phyloP scores from a whole-genome alignment of 2,797 vertebrate species.

The Diglossa cyanea region DNA sequence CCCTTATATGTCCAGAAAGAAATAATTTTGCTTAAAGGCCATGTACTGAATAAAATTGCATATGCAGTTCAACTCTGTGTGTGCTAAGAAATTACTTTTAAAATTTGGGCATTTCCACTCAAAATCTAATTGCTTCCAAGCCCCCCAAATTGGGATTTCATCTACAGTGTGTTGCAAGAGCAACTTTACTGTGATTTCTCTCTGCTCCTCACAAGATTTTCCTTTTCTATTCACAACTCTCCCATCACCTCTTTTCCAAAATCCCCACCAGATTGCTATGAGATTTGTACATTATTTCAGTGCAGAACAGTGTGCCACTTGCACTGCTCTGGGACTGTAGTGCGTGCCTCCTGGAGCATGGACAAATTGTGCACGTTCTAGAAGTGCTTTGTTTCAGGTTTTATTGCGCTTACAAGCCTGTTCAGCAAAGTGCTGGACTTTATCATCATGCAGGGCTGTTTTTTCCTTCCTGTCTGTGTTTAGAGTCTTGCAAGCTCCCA shows the following conservation, averaged over 20 bases:
- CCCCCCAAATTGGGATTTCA: not conserved
- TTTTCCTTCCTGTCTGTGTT: not conserved
- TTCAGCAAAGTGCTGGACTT: constrained; percentile 42
- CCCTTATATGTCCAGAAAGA: constrained; percentile 29
- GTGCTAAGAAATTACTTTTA: not conserved
- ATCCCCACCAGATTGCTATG: not conserved
- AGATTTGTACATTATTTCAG: not conserved
- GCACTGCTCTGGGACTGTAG: not conserved
- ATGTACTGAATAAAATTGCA: constrained; percentile 18
- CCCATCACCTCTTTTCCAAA: not conserved
- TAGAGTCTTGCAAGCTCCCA: not conserved
- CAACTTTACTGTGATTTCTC: not conserved
- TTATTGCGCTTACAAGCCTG: not conserved
- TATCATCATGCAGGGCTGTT: not conserved
- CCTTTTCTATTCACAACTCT: not conserved
- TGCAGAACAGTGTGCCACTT: not conserved
- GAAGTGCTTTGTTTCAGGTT: constrained; percentile 7
- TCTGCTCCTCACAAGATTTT: not conserved
- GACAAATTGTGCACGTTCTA: not conserved
- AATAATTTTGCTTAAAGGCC: constrained; percentile 37
- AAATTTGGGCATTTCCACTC: not conserved
- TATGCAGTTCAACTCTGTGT: not conserved
- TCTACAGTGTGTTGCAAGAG: not conserved
- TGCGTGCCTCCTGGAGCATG: not conserved
- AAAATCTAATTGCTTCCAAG: not conserved